Percentiles rank a stretch among this genome's conserved stretches.
phyloP scores from a whole-genome alignment of 2,888 invertebrate species.

The Nomada flava region DNA sequence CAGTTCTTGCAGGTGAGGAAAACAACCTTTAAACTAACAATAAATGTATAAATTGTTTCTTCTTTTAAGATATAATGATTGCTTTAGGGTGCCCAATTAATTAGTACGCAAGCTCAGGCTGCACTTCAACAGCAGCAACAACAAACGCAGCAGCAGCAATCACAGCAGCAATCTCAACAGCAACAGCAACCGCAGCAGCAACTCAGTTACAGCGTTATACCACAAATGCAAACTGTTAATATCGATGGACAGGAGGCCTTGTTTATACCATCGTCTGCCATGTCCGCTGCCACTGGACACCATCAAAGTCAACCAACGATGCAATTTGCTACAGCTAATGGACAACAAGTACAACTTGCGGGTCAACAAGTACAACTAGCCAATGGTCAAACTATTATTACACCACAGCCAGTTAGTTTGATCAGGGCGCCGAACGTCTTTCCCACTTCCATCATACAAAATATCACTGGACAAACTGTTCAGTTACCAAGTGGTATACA shows the following conservation, averaged over 20 bases:
- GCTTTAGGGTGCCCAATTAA: constrained; percentile 80
- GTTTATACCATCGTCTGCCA: constrained; percentile 93
- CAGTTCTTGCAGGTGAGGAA: constrained; percentile 85
- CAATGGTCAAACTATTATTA: constrained; percentile 84
- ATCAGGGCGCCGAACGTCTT: constrained; percentile 90
- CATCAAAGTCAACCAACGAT: constrained; percentile 83
- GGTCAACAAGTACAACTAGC: constrained; percentile 84
- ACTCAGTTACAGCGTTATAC: constrained; percentile 86
- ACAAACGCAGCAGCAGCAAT: constrained; percentile 79
- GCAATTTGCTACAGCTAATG: constrained; percentile 81
- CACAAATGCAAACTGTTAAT: constrained; percentile 95
- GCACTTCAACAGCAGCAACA: constrained; percentile 79
- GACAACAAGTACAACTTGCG: constrained; percentile 82
- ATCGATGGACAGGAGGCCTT: constrained; percentile 97
- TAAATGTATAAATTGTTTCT: not conserved
- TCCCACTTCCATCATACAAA: constrained; percentile 90
- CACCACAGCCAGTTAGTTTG: constrained; percentile 85
- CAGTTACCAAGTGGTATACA: constrained; percentile 87
- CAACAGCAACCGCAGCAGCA: constrained; percentile 86
- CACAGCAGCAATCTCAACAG: constrained; percentile 84
- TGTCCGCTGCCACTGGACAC: constrained; percentile 85
- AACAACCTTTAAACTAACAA: not conserved
- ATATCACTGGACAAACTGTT: constrained; percentile 88
- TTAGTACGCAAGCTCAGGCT: constrained; percentile 82
- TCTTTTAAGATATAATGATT: constrained; percentile 4